Base-by-base conservation (phyloP, 2,888 invertebrate genomes). In the Ashinkailepas kermadecensis region DNA sequence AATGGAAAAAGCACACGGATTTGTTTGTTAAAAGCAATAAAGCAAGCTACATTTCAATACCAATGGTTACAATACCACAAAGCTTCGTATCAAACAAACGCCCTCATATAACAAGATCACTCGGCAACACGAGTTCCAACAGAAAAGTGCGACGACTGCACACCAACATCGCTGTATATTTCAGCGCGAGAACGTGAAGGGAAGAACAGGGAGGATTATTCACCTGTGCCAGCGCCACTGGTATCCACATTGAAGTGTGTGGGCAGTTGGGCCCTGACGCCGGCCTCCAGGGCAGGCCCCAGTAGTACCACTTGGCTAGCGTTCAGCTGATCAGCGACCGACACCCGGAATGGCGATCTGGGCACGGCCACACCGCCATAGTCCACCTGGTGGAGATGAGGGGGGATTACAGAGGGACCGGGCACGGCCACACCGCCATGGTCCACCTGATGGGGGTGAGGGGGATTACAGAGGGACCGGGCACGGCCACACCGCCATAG, bases 171-270 rank as follows among this genome's bases (percentile, higher is more conserved):
- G 39, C 39, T 39, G 39, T 39, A 39, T 3, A 39, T 39, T 39
- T 39, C 39, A 39, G 39, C 39, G 39, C 39, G 39, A 39, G 39
- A 39, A 39, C 39, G 39, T 39, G 39, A 39, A 39, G 39, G 39
- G 39, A 39, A 39, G 39, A 39, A 39, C 39, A 39, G 39, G 1
- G 39, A 39, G 1, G 39, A 39, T 4, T 39, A 39, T 21, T 90
- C 90, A 85, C 93, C 95, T 83, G 92, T 91, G 23, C 95, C 95
- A 80, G 95, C 95, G 85, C 93, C 92, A 79, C 93, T 92, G 83
- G 94, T 93, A 87, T 96, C 95, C 74, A 96, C 92, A 86, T 93
- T 93, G 87, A 96, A 95, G 87, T 94, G 92, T 7, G 95, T 95
- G 25, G 93, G 91, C 10, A 90, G 89, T 84, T 92, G 92, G 18